These are phyloP conservation scores for Motacilla tschutschensis DNA, from an alignment of 2,113 vertebrate genomes.

Conservation along the genomic window DNA sequence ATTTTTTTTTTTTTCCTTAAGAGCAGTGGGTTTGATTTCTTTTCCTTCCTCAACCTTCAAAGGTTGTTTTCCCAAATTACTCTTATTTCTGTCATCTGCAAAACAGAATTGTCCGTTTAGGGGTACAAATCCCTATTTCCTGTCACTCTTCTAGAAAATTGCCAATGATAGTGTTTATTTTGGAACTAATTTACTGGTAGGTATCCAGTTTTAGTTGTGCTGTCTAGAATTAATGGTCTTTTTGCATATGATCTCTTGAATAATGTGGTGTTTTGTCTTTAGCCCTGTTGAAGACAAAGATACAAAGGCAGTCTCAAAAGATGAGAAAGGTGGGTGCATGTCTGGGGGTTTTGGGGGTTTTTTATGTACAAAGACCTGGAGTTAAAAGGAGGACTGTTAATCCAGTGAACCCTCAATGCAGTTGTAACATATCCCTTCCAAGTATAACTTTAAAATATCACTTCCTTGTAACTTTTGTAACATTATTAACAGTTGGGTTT, in stretches of 20 bases:
- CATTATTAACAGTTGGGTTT: fast-evolving
- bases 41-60: slow-evolving; percentile 64
- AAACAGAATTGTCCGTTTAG: slow-evolving; percentile 53
- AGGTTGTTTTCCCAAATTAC: slow-evolving; percentile 69
- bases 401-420: background rate
- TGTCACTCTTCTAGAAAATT: slow-evolving; percentile 59
- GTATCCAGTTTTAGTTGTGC: slow-evolving; percentile 61
- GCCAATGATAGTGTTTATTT: slow-evolving; percentile 53
- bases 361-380: too few relatives aligned
- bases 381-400: background rate
- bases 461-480: background rate
- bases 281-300: slow-evolving; percentile 82
- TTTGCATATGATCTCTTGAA: background rate
- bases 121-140: slow-evolving; percentile 36
- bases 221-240: slow-evolving; percentile 8
- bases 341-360: fast-evolving
- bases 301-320: slow-evolving; percentile 77
- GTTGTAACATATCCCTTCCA: background rate
- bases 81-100: slow-evolving; percentile 48
- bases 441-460: background rate
- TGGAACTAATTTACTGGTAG: slow-evolving; percentile 72
- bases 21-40: slow-evolving; percentile 41
- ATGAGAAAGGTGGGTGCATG: slow-evolving; percentile 85
- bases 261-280: slow-evolving; percentile 76
- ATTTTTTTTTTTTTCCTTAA: background rate